phyloP scores from a whole-genome alignment of 2,888 invertebrate species.

The Aphidius colemani region DNA sequence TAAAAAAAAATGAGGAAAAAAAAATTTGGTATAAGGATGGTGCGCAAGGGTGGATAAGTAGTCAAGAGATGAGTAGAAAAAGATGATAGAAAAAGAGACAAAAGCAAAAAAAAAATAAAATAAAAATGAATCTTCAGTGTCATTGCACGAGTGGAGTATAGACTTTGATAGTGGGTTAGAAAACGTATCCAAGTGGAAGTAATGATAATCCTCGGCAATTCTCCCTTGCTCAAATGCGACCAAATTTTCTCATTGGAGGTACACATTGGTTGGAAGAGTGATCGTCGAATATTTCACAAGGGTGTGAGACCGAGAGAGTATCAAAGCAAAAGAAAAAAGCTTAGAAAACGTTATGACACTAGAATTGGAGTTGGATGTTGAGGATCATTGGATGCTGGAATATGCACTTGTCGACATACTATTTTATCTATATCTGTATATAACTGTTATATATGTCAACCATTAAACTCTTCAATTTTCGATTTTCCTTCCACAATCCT shows the following conservation, averaged over 20 bases:
- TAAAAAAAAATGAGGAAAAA: not conserved
- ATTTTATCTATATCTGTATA: not conserved
- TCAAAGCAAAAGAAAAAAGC: slow-evolving; percentile 9
- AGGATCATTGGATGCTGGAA: slow-evolving; percentile 16
- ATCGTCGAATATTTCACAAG: slow-evolving; percentile 21
- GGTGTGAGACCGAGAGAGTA: slow-evolving; percentile 17
- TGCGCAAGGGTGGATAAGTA: slow-evolving; percentile 33
- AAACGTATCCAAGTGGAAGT: slow-evolving; percentile 52
- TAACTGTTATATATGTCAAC: slow-evolving; percentile 6
- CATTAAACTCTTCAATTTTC: slow-evolving; percentile 13
- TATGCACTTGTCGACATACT: slow-evolving; percentile 12
- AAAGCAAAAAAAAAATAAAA: not conserved
- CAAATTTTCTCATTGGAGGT: slow-evolving; percentile 32
- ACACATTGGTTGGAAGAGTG: slow-evolving; percentile 16
- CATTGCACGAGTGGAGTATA: not conserved
- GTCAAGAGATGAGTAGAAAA: not conserved
- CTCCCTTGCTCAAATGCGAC: slow-evolving; percentile 46
- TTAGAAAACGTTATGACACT: slow-evolving; percentile 19
- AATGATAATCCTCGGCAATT: slow-evolving; percentile 55
- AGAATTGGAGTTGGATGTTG: slow-evolving; percentile 14
- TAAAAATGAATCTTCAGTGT: not conserved
- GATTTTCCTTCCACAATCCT: slow-evolving; percentile 2
- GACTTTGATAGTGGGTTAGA: slow-evolving; percentile 34
- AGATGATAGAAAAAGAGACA: slow-evolving; percentile 18
- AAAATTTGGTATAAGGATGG: slow-evolving; percentile 12